Base-by-base conservation (phyloP, 2,888 invertebrate genomes). In the Metacarcinus magister region DNA sequence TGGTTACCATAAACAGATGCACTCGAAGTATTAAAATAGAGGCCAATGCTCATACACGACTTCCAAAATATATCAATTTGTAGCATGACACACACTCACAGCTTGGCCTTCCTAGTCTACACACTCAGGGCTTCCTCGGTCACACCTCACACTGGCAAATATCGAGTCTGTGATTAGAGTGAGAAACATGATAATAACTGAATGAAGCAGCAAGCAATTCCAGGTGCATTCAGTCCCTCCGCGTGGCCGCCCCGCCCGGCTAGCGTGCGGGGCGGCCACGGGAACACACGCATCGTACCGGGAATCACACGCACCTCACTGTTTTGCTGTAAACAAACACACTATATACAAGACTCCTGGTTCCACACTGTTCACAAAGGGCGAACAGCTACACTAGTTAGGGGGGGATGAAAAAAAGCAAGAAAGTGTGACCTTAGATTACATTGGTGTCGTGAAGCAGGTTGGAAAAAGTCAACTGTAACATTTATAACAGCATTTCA, bases 401-500 rank as follows among this genome's bases (percentile, higher is more conserved):
- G 87, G 48, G 54, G 32, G 54, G 46, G 32, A 92, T 7, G 48
- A 67, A 94, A 96, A 82, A 67, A 94, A 96, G 96, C 96, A 96
- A 96, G 94, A 96, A 96, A 96, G 96, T 96, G 96, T 96, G 96
- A 96, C 96, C 96, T 96, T 95, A 96, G 96, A 96, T 96, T 96
- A 96, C 96, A 96, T 95, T 95, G 95, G 95, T 96, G 96, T 96
- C 54, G 87, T 96, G 93, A 94, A 95, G 96, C 96, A 96, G 94
- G 96, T 95, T 96, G 93, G 96, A 96, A 32, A 87, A 87, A 96
- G 96, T 96, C 96, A 96, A 96, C 96, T 96, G 94, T 94, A 96
- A 96, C 94, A 96, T 95, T 96, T 95, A 96, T 94, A 95, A 96
- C 96, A 96, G 96, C 96, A 94, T 94, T 94, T 93, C 94, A 89